Conservation (phyloP, 2,113 vertebrate genomes). For the Callospermophilus lateralis region DNA sequence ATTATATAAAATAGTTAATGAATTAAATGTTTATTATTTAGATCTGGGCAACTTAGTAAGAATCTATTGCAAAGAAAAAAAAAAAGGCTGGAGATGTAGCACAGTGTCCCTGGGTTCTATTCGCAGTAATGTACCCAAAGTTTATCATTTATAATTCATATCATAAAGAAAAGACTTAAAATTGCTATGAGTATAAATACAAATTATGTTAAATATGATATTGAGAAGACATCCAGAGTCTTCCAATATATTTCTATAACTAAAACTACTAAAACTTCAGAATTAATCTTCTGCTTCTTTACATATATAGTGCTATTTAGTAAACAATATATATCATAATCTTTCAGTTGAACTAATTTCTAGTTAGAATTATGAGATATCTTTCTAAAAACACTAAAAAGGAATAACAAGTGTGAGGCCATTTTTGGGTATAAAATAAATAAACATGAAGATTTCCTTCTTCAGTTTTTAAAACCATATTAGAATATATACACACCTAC, state of each 20-base stretch:
- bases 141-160: neutral
- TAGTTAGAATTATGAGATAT: constrained; percentile 14
- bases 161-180: constrained; percentile 46
- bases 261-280: neutral
- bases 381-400: constrained; percentile 40
- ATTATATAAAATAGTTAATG: constrained; percentile 25
- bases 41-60: no score
- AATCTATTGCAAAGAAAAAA: no score
- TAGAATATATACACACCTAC: neutral
- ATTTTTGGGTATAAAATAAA: neutral
- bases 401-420: neutral
- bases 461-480: constrained; percentile 15
- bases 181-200: constrained; percentile 1
- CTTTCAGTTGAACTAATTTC: constrained; percentile 27
- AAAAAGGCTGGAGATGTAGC: no score
- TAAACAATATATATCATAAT: constrained; percentile 5
- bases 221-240: neutral
- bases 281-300: neutral
- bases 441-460: neutral
- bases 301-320: constrained; percentile 20
- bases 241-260: neutral
- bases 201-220: constrained; percentile 31
- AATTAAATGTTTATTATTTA: constrained; percentile 24
- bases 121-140: no score
- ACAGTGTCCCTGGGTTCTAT: no score